phyloP scores from a whole-genome alignment of 2,113 vertebrate genomes.

The Morone chrysops region DNA sequence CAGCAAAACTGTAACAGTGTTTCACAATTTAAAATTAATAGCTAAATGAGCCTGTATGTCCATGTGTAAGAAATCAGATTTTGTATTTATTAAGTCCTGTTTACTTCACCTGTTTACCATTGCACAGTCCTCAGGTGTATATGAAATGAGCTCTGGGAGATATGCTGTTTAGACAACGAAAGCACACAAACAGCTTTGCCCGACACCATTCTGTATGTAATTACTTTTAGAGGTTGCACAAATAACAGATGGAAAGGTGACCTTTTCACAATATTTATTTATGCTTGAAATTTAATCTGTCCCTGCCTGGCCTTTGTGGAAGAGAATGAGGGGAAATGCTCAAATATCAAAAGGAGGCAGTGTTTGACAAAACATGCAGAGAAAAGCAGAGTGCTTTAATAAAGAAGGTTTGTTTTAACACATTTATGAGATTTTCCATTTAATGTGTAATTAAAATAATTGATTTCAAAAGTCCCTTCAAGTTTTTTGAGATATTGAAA shows the following conservation, averaged over 20 bases:
- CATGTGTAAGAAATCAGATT: conserved; percentile 29
- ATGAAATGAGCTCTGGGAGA: conserved; percentile 73
- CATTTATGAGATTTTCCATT: conserved; percentile 9
- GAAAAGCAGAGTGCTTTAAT: neutral
- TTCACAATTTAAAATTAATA: conserved; percentile 28
- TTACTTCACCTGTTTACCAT: conserved; percentile 64
- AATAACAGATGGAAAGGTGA: conserved; percentile 85
- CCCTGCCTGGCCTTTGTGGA: conserved; percentile 75
- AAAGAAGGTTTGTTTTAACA: conserved; percentile 2
- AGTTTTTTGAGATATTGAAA: neutral
- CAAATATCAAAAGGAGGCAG: conserved; percentile 63
- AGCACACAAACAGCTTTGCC: conserved; percentile 75
- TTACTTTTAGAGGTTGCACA: conserved; percentile 83
- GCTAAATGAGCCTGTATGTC: conserved; percentile 34
- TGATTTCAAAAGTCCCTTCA: neutral
- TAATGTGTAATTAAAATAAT: neutral
- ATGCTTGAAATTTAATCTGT: conserved; percentile 81
- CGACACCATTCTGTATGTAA: conserved; percentile 79
- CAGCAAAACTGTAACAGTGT: neutral
- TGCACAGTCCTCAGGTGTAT: conserved; percentile 67
- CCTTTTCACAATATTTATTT: conserved; percentile 84
- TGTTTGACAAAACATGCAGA: conserved; percentile 45
- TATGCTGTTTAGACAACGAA: conserved; percentile 76
- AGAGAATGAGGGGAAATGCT: conserved; percentile 64
- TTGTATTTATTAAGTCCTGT: conserved; percentile 55